Evolutionary conservation across 2,888 invertebrate genomes (phyloP).

Genomic region (Zelleria hepariella): DNA sequence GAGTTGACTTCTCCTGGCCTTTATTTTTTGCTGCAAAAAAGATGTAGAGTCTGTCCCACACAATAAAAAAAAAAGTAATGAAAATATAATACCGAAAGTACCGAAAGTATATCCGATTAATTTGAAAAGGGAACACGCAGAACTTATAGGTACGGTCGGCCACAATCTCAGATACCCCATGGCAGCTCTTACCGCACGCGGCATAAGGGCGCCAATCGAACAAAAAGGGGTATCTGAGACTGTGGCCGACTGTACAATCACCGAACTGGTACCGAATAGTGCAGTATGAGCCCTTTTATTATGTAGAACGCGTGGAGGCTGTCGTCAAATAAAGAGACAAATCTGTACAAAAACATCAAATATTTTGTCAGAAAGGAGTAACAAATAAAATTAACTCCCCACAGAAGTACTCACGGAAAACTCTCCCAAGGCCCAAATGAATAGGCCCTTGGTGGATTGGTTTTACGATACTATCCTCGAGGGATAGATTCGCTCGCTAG

Average conservation of each 20-base stretch:
- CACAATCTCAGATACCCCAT: too few species aligned
- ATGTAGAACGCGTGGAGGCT: too few species aligned
- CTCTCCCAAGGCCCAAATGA: background rate
- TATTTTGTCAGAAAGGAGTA: background rate
- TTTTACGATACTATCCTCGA: background rate
- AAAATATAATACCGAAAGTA: too few species aligned
- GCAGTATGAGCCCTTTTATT: too few species aligned
- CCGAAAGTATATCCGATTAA: too few species aligned
- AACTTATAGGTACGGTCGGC: too few species aligned
- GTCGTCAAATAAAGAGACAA: background rate
- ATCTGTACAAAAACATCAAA: background rate
- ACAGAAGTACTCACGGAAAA: background rate
- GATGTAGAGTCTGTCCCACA: background rate
- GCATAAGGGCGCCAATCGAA: too few species aligned
- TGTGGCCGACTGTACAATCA: too few species aligned
- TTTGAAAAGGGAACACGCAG: too few species aligned
- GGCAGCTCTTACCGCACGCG: too few species aligned
- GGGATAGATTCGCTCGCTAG: background rate
- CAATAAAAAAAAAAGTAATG: background rate
- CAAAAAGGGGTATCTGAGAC: too few species aligned
- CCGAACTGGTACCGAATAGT: too few species aligned
- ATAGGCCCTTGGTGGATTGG: background rate
- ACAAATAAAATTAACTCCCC: background rate
- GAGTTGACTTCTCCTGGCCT: conserved; percentile 18
- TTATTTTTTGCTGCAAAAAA: background rate